These are phyloP conservation scores for Torymus aiolomorphi DNA, from an alignment of 2,888 invertebrate genomes.

Conservation along the genomic window DNA sequence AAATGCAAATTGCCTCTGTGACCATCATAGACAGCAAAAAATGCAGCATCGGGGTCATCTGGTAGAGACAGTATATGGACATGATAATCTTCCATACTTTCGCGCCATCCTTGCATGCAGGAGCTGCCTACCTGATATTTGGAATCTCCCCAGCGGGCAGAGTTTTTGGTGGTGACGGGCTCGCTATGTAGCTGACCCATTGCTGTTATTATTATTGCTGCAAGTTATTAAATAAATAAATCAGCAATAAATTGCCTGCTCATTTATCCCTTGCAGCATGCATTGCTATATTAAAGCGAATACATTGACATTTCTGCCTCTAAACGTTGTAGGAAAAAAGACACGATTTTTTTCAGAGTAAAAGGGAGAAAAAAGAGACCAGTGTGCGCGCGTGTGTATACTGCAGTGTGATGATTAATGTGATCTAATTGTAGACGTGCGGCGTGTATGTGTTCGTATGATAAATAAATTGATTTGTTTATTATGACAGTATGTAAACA, in stretches of 20 bases:
- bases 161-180: slow-evolving; percentile 94
- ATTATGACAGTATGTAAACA: no score
- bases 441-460: no score
- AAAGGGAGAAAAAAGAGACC: no score
- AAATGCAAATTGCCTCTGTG: slow-evolving; percentile 83
- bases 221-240: not conserved
- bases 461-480: no score
- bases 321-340: no score
- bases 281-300: slow-evolving; percentile 3
- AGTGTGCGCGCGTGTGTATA: no score
- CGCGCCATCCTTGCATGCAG: slow-evolving; percentile 99
- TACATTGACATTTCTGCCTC: no score
- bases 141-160: slow-evolving; percentile 86
- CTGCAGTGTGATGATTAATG: no score
- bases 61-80: slow-evolving; percentile 95
- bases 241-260: no score
- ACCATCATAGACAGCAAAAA: slow-evolving; percentile 98
- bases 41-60: slow-evolving; percentile 94
- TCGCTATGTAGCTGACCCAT: slow-evolving; percentile 99
- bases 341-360: no score
- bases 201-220: slow-evolving; percentile 22
- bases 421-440: no score
- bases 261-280: no score
- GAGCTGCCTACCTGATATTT: slow-evolving; percentile 92
- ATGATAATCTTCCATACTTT: slow-evolving; percentile 99